These are phyloP conservation scores for Achlya flavicornis DNA, from an alignment of 2,888 invertebrate species.

Conservation along the genomic window DNA sequence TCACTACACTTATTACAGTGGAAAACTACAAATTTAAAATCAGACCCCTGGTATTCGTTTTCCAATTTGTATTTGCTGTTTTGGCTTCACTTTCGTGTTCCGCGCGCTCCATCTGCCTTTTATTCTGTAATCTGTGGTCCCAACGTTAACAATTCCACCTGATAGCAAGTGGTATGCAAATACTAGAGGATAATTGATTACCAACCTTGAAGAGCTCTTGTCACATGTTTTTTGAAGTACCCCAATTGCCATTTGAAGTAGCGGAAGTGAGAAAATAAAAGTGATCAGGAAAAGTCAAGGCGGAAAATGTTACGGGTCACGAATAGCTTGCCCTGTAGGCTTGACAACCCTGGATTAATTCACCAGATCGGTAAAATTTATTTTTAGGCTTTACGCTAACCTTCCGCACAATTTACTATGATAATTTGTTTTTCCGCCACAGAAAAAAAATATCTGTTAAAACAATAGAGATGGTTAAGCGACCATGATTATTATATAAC, in stretches of 20 bases:
- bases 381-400: conserved; percentile 6
- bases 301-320: not conserved
- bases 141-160: too few relatives aligned
- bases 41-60: too few relatives aligned
- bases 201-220: too few relatives aligned
- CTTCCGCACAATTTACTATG: conserved; percentile 9
- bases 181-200: too few relatives aligned
- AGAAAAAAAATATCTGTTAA: conserved; percentile 18
- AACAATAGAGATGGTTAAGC: conserved; percentile 26
- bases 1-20: too few relatives aligned
- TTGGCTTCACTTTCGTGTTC: too few relatives aligned
- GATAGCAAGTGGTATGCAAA: too few relatives aligned
- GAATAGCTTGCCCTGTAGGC: not conserved
- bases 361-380: not conserved
- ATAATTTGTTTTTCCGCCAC: not conserved
- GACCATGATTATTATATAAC: conserved; percentile 57
- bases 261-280: not conserved
- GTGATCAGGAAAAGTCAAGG: not conserved
- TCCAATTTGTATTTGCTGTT: too few relatives aligned
- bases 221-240: too few relatives aligned
- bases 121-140: too few relatives aligned
- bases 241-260: not conserved
- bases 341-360: not conserved
- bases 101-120: too few relatives aligned
- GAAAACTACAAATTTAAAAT: too few relatives aligned